Evolutionary conservation across 2,797 vertebrate species (phyloP), one percentile per base, ranked within the genome.

Genomic region (Delichon dasypus): DNA sequence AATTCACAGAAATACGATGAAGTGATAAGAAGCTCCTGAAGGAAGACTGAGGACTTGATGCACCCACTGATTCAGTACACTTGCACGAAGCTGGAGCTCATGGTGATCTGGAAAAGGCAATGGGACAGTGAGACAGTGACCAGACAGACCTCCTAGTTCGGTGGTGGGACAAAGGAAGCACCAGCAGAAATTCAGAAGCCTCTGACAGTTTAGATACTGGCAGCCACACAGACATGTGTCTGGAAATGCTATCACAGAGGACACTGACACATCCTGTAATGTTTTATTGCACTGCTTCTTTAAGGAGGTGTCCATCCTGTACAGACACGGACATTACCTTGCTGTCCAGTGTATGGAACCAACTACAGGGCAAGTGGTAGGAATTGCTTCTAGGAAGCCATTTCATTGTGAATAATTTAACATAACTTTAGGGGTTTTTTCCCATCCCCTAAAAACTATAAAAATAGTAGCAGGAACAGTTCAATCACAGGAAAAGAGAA

Each of bases 161-260:
- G 4, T n/a, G 17, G 26, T 58, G 27, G 51, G 16, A 65, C 30
- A 71, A 45, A 48, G 34, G 66, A 64, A 61, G 10, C 0, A 0
- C 27, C 38, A 45, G 34, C 7, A 72, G 40, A 62, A 85, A 57
- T 42, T 38, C 6, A 10, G 23, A 51, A 89, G 26, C 14, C 27
- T 13, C 8, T 42, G 44, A 5, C 42, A 47, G 7, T 44, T 68
- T 32, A 36, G 53, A 15, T 32, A 58, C 32, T 34, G 42, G 26
- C 23, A 92, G 51, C 19, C 34, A 47, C 25, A 16, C 8, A 4
- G 30, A 54, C 34, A 18, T 10, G 55, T 18, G 40, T 23, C 34
- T 67, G n/a, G 53, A 80, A 64, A 13, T 36, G 42, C 17, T 36
- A 26, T 29, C 62, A 68, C 4, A 4, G 1, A 44, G 50, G 50